Evolutionary conservation across 2,888 invertebrate species (phyloP).

Genomic region (Lomographa bimaculata): DNA sequence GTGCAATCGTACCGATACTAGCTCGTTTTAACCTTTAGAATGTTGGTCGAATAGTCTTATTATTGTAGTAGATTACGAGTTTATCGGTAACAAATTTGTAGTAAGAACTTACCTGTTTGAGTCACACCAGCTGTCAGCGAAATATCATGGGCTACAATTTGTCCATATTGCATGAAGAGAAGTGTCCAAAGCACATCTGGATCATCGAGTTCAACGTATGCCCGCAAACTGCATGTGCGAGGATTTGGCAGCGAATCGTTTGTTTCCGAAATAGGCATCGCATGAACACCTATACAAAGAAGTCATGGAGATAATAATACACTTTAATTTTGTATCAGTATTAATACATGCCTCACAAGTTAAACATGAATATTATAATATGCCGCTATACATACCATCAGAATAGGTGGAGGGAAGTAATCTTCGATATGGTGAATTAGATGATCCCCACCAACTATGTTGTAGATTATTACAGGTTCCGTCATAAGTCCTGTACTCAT

Average conservation of each 20-base stretch:
- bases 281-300: conserved; percentile 22
- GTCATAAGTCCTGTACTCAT: conserved; percentile 23
- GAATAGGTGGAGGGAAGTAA: background rate
- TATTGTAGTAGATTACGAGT: too few species aligned
- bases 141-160: conserved; percentile 32
- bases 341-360: too few species aligned
- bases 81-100: too few species aligned
- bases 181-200: conserved; percentile 12
- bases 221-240: conserved; percentile 9
- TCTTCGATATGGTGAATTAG: conserved; percentile 18
- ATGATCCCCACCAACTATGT: conserved; percentile 18
- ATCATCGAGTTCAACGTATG: conserved; percentile 11
- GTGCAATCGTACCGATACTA: too few species aligned
- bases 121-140: conserved; percentile 23
- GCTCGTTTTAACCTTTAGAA: too few species aligned
- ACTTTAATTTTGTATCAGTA: too few species aligned
- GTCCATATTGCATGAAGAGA: conserved; percentile 27
- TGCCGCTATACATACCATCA: conserved; percentile 1
- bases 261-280: conserved; percentile 13
- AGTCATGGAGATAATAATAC: too few species aligned
- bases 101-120: conserved; percentile 25
- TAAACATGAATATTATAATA: too few species aligned
- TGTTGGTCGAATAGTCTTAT: too few species aligned
- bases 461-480: conserved; percentile 30
- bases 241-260: conserved; percentile 18